These are phyloP conservation scores for Tokudaia muenninki DNA, from an alignment of 2,797 vertebrate species.

Conservation along the genomic window DNA sequence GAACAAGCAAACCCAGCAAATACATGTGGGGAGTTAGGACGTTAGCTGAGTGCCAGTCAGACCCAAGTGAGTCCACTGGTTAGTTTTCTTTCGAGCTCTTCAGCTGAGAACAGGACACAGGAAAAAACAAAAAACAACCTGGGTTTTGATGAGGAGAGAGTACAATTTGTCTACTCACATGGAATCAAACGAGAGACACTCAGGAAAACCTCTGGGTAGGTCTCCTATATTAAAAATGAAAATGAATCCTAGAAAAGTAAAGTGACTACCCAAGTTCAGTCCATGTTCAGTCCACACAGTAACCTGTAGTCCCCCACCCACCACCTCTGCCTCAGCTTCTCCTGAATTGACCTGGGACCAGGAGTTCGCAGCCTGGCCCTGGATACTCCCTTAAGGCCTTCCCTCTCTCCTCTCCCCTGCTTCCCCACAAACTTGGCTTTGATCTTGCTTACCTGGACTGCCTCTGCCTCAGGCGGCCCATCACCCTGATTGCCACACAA, in stretches of 20 bases:
- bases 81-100: neutral
- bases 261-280: neutral
- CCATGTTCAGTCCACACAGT: too few relatives aligned
- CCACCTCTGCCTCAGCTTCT: neutral
- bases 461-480: neutral
- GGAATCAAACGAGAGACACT: neutral
- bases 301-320: neutral
- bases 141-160: neutral
- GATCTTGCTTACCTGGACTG: conserved; percentile 48
- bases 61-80: neutral
- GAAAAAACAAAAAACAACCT: neutral
- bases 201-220: neutral
- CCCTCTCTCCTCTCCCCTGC: neutral
- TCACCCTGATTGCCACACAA: conserved; percentile 34
- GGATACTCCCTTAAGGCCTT: neutral
- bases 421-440: conserved; percentile 5
- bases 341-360: neutral
- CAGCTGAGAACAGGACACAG: neutral
- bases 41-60: neutral
- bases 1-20: neutral
- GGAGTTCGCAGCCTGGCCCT: neutral
- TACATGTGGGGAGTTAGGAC: neutral
- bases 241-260: neutral
- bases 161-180: neutral
- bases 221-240: neutral